Conservation (phyloP, 2,113 vertebrate genomes). For the Neolamprologus tretocephalus region DNA sequence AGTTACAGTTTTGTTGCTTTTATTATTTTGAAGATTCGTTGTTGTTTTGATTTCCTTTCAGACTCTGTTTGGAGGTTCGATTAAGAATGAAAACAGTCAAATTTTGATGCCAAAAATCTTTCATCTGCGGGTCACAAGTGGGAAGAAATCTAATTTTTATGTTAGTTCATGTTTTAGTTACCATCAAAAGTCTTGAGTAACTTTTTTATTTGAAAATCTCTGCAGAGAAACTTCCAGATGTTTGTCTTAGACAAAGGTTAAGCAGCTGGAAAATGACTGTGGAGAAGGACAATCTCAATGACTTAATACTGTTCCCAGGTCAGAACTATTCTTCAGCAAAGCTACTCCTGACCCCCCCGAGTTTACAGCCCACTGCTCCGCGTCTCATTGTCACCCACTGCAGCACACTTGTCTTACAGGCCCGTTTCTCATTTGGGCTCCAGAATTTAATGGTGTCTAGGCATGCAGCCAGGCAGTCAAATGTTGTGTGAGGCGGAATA, state of each 20-base stretch:
- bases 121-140: not conserved
- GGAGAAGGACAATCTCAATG: not conserved
- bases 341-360: not conserved
- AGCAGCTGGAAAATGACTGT: not conserved
- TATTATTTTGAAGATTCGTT: not conserved
- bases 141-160: not conserved
- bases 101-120: not conserved
- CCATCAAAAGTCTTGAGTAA: too few species aligned
- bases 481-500: slow-evolving; percentile 23
- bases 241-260: not conserved
- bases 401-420: slow-evolving; percentile 15
- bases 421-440: slow-evolving; percentile 38
- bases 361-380: not conserved
- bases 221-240: not conserved
- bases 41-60: not conserved
- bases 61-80: not conserved
- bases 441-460: slow-evolving; percentile 53
- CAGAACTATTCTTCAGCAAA: not conserved
- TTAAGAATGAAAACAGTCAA: not conserved
- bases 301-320: not conserved
- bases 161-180: not conserved
- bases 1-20: not conserved
- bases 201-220: not conserved
- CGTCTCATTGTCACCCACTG: slow-evolving; percentile 12
- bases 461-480: slow-evolving; percentile 47